Evolutionary conservation across 2,888 invertebrate genomes (phyloP).

Genomic region (Thumatha senex): DNA sequence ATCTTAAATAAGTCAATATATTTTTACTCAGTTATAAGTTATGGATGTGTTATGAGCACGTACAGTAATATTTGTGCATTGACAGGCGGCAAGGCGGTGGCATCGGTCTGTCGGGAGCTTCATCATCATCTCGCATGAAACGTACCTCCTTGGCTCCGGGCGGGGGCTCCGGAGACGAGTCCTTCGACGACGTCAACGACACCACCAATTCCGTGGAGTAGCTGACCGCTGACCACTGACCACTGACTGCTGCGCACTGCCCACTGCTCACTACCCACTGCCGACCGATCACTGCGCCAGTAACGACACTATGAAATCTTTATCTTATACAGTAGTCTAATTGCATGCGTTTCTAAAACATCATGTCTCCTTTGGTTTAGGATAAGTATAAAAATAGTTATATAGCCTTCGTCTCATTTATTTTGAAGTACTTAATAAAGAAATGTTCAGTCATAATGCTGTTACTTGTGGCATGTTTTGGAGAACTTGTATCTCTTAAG

Average conservation of each 20-base stretch:
- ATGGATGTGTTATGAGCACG: no score
- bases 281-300: not conserved
- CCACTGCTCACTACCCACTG: not conserved
- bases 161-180: slow-evolving; percentile 89
- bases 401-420: slow-evolving; percentile 14
- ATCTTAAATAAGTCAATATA: not conserved
- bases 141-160: slow-evolving; percentile 87
- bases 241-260: slow-evolving; percentile 10
- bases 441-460: slow-evolving; percentile 18
- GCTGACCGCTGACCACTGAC: slow-evolving; percentile 6
- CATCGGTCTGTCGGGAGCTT: slow-evolving; percentile 84
- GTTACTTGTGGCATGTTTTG: slow-evolving; percentile 19
- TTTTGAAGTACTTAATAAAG: slow-evolving; percentile 32
- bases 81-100: slow-evolving; percentile 80
- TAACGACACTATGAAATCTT: not conserved
- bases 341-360: slow-evolving; percentile 10
- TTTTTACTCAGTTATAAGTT: not conserved
- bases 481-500: slow-evolving; percentile 5
- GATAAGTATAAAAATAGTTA: slow-evolving; percentile 33
- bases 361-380: slow-evolving; percentile 26
- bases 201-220: slow-evolving; percentile 89
- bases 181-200: slow-evolving; percentile 88
- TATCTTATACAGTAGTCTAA: not conserved
- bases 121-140: slow-evolving; percentile 86
- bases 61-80: not conserved